A percentile compares a stretch with the other conserved stretches of the same genome.
Conservation (phyloP, 2,797 vertebrate species). For the Sebastes melanostomus region DNA sequence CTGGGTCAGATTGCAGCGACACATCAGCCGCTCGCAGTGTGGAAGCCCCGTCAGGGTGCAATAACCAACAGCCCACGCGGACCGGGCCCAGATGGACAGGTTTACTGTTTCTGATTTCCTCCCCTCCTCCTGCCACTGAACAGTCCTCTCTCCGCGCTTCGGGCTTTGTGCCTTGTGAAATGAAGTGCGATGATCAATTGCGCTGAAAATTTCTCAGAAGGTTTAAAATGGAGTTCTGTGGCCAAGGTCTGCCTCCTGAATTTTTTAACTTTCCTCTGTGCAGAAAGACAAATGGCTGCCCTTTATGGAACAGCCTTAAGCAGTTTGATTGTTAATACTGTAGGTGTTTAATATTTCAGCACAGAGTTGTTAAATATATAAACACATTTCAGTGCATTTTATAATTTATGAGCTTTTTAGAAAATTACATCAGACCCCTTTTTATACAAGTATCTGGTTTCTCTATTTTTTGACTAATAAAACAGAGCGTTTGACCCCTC, state of each 20-base stretch:
- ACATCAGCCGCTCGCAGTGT: slow-evolving; percentile 35
- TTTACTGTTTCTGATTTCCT: slow-evolving; percentile 68
- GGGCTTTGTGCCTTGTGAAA: slow-evolving; percentile 67
- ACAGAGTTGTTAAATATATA: slow-evolving; percentile 57
- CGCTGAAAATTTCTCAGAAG: slow-evolving; percentile 72
- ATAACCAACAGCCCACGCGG: slow-evolving; percentile 56
- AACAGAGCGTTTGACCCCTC: slow-evolving; percentile 36
- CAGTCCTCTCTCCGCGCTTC: slow-evolving; percentile 31
- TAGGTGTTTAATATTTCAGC: slow-evolving; percentile 62
- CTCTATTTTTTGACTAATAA: slow-evolving; percentile 23
- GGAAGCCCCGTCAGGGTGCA: slow-evolving; percentile 50
- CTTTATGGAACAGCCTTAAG: slow-evolving; percentile 61
- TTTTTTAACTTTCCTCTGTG: slow-evolving; percentile 62
- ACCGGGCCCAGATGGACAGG: slow-evolving; percentile 67
- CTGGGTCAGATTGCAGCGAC: slow-evolving; percentile 54
- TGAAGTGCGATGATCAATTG: slow-evolving; percentile 78
- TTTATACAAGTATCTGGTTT: slow-evolving; percentile 21
- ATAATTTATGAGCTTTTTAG: slow-evolving; percentile 60
- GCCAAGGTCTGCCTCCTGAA: slow-evolving; percentile 59
- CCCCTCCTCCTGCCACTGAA: slow-evolving; percentile 40
- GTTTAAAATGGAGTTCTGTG: slow-evolving; percentile 72
- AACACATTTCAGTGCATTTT: slow-evolving; percentile 37
- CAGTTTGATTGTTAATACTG: slow-evolving; percentile 64
- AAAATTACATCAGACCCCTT: slow-evolving; percentile 49
- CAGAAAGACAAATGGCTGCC: slow-evolving; percentile 67